Evolutionary conservation across 2,888 invertebrate species (phyloP).

Genomic region (Helicoverpa assulta): DNA sequence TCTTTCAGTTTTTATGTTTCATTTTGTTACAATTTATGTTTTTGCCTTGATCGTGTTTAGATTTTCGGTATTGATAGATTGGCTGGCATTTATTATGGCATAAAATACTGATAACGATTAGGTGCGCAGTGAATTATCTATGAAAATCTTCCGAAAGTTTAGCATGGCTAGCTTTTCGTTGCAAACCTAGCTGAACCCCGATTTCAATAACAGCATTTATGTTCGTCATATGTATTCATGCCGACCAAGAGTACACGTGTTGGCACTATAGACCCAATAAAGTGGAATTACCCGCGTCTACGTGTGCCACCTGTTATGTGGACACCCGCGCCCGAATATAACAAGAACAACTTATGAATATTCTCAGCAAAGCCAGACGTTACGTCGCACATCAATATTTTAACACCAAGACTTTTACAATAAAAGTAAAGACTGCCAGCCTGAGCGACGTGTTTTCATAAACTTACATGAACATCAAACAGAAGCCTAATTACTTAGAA

Average conservation of each 20-base stretch:
- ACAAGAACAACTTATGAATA: constrained; percentile 69
- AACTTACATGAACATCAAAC: constrained; percentile 46
- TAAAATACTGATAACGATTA: background rate
- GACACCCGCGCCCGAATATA: constrained; percentile 60
- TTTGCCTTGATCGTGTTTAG: too few species aligned
- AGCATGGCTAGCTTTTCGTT: constrained; percentile 20
- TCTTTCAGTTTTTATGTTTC: background rate
- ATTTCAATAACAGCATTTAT: constrained; percentile 66
- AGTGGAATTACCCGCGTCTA: constrained; percentile 71
- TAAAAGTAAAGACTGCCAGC: constrained; percentile 9
- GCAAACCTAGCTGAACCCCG: constrained; percentile 29
- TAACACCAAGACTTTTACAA: constrained; percentile 38
- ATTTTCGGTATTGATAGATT: too few species aligned
- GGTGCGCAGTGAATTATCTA: background rate
- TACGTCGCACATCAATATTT: constrained; percentile 46
- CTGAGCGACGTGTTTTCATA: constrained; percentile 39
- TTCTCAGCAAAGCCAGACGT: constrained; percentile 50
- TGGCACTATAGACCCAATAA: constrained; percentile 75
- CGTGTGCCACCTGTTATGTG: constrained; percentile 63
- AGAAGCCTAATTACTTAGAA: constrained; percentile 46
- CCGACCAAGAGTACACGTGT: constrained; percentile 70
- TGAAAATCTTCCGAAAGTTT: constrained; percentile 22
- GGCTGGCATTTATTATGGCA: too few species aligned
- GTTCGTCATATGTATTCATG: constrained; percentile 74
- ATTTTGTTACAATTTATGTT: background rate